Evolutionary conservation across 1,140 invertebrate species (phyloP), one percentile per base, ranked within the genome.

Genomic region (Oedothorax gibbosus): DNA sequence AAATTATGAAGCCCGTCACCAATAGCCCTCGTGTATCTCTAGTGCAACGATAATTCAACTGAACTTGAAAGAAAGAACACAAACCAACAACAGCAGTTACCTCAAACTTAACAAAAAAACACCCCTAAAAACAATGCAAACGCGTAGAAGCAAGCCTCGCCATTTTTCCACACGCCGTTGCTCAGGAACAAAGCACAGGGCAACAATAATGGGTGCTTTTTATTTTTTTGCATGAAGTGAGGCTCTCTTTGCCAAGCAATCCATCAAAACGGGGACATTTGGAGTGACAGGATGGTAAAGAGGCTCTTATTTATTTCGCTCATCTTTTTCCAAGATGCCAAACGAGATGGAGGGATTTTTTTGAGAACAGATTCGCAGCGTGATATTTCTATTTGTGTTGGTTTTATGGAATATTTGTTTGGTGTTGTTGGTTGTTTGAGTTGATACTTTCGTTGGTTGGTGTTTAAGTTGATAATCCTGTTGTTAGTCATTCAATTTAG

Each of bases 261-360:
- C 75, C 75, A 77, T 77, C 75, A 77, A n/a, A 77, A 21, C 21
- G 75, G 65, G 65, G 75, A 77, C 75, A 77, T 77, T 15, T n/a
- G 65, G 57, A 77, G 75, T 77, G 75, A 77, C 75, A 77, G 75
- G 14, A 56, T 50, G 56, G 75, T 77, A 77, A 64, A 50, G 60
- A 64, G 75, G 35, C 69, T 54, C 50, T 71, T 71, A 60, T 60
- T 75, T 60, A 75, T 75, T 75, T 51, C 11, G 11, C 11, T 8
- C n/a, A 9, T 50, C n/a, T 35, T 35, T 5, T 35, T 35, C 35
- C 35, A 35, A 35, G 35, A 35, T 35, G 35, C 35, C 35, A 35
- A 35, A 35, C 35, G 35, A 35, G 35, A 35, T 35, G 35, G 2
- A 35, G 35, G 35, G 35, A 35, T 35, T 35, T 35, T 35, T 35